Conservation (phyloP, 53 echinoderm and acorn worm genomes). For the Henricia sp. region DNA sequence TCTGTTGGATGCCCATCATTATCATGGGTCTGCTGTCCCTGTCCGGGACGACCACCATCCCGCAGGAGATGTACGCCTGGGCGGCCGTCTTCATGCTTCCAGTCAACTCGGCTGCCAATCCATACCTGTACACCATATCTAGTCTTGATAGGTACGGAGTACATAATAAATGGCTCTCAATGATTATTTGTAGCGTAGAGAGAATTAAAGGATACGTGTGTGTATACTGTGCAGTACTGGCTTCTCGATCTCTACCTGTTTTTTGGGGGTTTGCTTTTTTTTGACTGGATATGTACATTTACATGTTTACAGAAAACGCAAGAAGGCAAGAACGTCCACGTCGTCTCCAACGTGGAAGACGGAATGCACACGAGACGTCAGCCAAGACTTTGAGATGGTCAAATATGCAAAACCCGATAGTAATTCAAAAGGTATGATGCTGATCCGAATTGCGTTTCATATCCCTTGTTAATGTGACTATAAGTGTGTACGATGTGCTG, state of each 20-base stretch:
- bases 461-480: too few relatives aligned
- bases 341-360: slow-evolving; percentile 84
- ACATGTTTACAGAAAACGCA: slow-evolving; percentile 35
- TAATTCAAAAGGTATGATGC: slow-evolving; percentile 66
- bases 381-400: slow-evolving; percentile 86
- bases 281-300: neutral
- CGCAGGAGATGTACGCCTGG: slow-evolving; percentile 94
- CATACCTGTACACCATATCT: slow-evolving; percentile 94
- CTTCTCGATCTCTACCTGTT: too few relatives aligned
- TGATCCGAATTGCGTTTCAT: too few relatives aligned
- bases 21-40: slow-evolving; percentile 87
- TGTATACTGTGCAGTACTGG: too few relatives aligned
- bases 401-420: slow-evolving; percentile 76
- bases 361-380: slow-evolving; percentile 86
- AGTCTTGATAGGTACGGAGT: slow-evolving; percentile 82
- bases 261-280: neutral
- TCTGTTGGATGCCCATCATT: slow-evolving; percentile 97
- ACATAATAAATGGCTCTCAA: too few relatives aligned
- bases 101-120: slow-evolving; percentile 92
- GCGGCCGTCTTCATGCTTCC: slow-evolving; percentile 94
- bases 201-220: too few relatives aligned
- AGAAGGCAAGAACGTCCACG: slow-evolving; percentile 72
- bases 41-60: slow-evolving; percentile 73
- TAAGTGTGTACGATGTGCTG: too few relatives aligned
- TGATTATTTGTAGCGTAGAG: too few relatives aligned